Evolutionary conservation across 2,797 vertebrate species (phyloP), one percentile per base, ranked within the genome.

Genomic region (Pelobates cultripes): DNA sequence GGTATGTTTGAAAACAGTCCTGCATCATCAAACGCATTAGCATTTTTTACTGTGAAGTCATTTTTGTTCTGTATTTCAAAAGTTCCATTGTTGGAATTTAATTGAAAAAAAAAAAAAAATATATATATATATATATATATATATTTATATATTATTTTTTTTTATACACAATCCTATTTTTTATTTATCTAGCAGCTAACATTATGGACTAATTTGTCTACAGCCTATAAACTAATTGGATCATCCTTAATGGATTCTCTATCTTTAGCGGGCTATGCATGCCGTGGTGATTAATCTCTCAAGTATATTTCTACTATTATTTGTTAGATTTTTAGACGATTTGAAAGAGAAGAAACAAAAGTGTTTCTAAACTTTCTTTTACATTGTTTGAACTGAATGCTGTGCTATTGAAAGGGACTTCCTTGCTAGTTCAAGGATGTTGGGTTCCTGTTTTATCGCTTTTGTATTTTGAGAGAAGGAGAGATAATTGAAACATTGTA

Each of bases 171-270:
- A 14, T 60, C 57, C 57, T n/a, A 15, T n/a, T 60, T 28, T 60
- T 13, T 60, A 60, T 60, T 60, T 60, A 60, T 60, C 9, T 60
- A 60, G 57, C 57, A 13, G 15, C 14, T 13, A 13, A 14, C 10
- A 60, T 60, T 60, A 60, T 60, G 15, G 14, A 60, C 14, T 60
- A 60, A 60, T 60, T 60, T 60, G 57, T 60, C 57, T 60, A n/a
- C 57, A 60, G 57, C 57, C 57, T 60, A 60, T 60, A 60, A 60
- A 60, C 57, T 60, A 60, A 60, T 60, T 60, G 57, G 57, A 60
- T 60, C 15, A 60, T 13, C 4, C 14, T 60, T 60, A 14, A 60
- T 60, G 10, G 47, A 60, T 60, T 60, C 57, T 13, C 15, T 13
- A 4, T 13, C 47, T 51, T 51, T 51, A 6, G 47, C 15, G 2